A percentile compares a stretch with the other conserved stretches of the same genome.
These are phyloP conservation scores for Sorex araneus DNA, from an alignment of 2,113 vertebrate species.

Conservation along the genomic window DNA sequence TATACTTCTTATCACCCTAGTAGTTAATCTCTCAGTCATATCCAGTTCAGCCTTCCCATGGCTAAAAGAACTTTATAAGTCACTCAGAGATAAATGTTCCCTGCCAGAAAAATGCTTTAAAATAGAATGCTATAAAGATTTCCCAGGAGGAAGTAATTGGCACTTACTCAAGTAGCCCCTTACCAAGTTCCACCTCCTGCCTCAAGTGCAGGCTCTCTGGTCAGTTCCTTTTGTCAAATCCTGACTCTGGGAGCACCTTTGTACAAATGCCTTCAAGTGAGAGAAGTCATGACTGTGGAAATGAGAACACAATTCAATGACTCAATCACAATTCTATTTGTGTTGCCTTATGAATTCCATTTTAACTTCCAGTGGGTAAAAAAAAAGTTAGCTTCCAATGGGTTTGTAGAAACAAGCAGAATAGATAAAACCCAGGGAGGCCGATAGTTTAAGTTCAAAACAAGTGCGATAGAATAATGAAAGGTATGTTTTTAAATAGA, in stretches of 20 bases:
- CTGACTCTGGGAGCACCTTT: background rate
- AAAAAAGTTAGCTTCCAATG: slow-evolving; percentile 30
- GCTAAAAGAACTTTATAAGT: slow-evolving; percentile 75
- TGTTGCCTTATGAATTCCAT: slow-evolving; percentile 27
- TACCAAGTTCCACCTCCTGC: background rate
- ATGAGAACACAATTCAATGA: slow-evolving; percentile 1
- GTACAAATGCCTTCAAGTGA: background rate
- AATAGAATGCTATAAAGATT: slow-evolving; percentile 70
- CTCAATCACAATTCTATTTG: background rate
- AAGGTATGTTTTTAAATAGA: background rate
- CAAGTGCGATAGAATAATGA: slow-evolving; percentile 9
- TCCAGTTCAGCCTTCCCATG: slow-evolving; percentile 72
- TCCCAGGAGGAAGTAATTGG: slow-evolving; percentile 65
- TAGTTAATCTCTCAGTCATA: slow-evolving; percentile 74
- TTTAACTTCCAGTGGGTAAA: slow-evolving; percentile 21
- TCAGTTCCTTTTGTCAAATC: background rate
- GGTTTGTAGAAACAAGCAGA: slow-evolving; percentile 30
- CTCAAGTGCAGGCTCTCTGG: slow-evolving; percentile 13
- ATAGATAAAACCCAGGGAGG: background rate
- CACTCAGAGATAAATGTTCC: slow-evolving; percentile 79
- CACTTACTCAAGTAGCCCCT: slow-evolving; percentile 19
- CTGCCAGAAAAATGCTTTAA: slow-evolving; percentile 73
- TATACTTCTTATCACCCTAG: slow-evolving; percentile 70
- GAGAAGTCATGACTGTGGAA: background rate
- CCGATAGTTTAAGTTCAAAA: background rate